These are phyloP conservation scores for Ginglymostoma cirratum DNA, from an alignment of 2,113 vertebrate genomes.

Conservation along the genomic window DNA sequence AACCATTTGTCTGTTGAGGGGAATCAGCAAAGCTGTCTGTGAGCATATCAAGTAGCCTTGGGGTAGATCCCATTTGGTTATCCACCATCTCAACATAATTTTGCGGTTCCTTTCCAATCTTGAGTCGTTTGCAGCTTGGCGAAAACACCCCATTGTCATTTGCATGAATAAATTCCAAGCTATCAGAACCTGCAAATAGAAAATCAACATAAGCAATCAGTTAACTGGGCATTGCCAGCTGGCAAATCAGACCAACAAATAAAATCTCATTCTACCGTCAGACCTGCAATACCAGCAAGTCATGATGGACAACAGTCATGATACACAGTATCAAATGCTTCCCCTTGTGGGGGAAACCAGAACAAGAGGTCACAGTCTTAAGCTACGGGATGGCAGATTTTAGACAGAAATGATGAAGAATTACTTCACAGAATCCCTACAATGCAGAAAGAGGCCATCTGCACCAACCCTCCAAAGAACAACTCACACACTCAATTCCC, in stretches of 20 bases:
- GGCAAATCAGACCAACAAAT: not conserved
- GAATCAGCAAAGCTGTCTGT: too few species aligned
- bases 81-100: not conserved
- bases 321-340: too few species aligned
- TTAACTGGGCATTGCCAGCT: not conserved
- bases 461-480: too few species aligned
- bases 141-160: not conserved
- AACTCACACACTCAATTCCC: too few species aligned
- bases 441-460: too few species aligned
- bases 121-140: constrained; percentile 31
- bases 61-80: not conserved
- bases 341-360: too few species aligned
- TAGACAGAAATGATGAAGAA: too few species aligned
- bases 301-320: not conserved
- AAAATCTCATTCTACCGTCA: not conserved
- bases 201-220: not conserved
- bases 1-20: not conserved
- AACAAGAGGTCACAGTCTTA: too few species aligned
- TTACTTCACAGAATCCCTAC: too few species aligned
- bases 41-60: not conserved
- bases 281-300: not conserved
- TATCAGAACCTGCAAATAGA: constrained; percentile 22
- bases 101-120: not conserved
- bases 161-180: not conserved
- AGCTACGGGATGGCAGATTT: too few species aligned